Evolutionary conservation across 2,888 invertebrate species (phyloP).

Genomic region (Cylloceria caligata): DNA sequence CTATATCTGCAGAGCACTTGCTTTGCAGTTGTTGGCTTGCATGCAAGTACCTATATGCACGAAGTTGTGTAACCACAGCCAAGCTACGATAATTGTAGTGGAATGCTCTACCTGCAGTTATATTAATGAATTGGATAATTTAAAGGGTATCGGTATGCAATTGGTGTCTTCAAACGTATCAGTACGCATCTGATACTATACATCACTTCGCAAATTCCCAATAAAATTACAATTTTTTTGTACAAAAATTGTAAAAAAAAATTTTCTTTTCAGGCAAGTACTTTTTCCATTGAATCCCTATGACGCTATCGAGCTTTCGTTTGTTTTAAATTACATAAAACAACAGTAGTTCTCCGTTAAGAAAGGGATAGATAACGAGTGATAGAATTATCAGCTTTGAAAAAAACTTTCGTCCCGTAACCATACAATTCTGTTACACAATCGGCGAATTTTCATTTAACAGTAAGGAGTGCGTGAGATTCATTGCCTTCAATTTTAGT

Average conservation of each 20-base stretch:
- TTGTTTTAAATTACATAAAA: conserved; percentile 15
- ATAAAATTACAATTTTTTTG: too few species aligned
- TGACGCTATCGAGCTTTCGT: neutral
- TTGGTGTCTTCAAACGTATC: too few species aligned
- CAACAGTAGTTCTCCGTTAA: conserved; percentile 19
- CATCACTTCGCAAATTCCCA: too few species aligned
- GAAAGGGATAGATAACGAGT: conserved; percentile 17
- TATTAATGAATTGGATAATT: conserved; percentile 12
- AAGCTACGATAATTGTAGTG: conserved; percentile 8
- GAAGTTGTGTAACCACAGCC: neutral
- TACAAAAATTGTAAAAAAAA: too few species aligned
- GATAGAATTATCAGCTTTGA: conserved; percentile 20
- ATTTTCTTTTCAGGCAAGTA: too few species aligned
- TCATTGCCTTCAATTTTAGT: too few species aligned
- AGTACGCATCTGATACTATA: too few species aligned
- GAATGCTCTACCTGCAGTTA: neutral
- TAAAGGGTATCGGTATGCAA: neutral
- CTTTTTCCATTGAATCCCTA: conserved; percentile 7
- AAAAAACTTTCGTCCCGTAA: conserved; percentile 16
- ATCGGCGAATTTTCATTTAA: too few species aligned
- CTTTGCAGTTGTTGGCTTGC: conserved; percentile 12
- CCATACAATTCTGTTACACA: conserved; percentile 19
- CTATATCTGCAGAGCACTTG: conserved; percentile 18
- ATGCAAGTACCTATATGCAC: conserved; percentile 5
- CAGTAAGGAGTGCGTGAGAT: too few species aligned